Evolutionary conservation across 2,888 invertebrate species (phyloP).

Genomic region (Vandiemenella viatica): DNA sequence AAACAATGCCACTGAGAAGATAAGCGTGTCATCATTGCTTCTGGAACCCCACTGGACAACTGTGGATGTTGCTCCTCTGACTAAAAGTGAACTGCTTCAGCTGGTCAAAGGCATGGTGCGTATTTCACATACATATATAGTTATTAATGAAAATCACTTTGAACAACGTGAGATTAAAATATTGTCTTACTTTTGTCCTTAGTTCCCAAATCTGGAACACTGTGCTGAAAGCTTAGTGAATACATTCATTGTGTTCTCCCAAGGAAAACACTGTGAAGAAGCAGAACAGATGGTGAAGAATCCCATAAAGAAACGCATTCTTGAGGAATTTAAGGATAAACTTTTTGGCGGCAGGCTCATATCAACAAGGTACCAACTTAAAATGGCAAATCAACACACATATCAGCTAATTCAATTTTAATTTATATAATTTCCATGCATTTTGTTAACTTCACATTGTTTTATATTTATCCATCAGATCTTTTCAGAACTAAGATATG

Average conservation of each 20-base stretch:
- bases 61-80: conserved; percentile 65
- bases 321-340: too few species aligned
- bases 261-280: conserved; percentile 40
- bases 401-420: neutral
- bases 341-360: neutral
- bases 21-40: conserved; percentile 39
- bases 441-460: too few species aligned
- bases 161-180: too few species aligned
- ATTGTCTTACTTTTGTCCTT: conserved; percentile 19
- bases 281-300: conserved; percentile 25
- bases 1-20: too few species aligned
- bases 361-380: conserved; percentile 2
- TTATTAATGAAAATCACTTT: too few species aligned
- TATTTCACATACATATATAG: neutral
- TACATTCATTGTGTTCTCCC: conserved; percentile 67
- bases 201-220: conserved; percentile 55
- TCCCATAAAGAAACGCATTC: too few species aligned
- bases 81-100: conserved; percentile 53
- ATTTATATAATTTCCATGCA: too few species aligned
- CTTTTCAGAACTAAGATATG: too few species aligned
- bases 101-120: conserved; percentile 41
- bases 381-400: neutral
- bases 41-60: conserved; percentile 71
- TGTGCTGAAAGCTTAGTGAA: conserved; percentile 63
- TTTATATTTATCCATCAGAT: too few species aligned